Conservation (phyloP, 2,888 invertebrate species). For the Tinea pellionella region DNA sequence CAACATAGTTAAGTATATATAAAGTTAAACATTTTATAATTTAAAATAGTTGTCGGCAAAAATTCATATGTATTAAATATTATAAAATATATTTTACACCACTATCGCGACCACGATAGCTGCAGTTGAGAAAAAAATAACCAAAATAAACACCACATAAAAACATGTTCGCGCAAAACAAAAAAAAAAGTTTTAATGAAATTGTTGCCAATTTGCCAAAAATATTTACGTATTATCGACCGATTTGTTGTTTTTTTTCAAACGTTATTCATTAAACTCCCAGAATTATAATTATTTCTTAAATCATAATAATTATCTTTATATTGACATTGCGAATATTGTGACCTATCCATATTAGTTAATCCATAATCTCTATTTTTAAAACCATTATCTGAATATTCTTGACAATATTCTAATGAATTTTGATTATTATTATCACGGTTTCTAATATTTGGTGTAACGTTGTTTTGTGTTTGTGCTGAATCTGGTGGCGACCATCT, state of each 20-base stretch:
- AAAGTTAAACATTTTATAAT: too few species aligned
- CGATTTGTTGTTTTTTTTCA: background rate
- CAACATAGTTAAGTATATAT: too few species aligned
- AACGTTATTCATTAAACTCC: constrained; percentile 37
- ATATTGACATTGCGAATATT: constrained; percentile 50
- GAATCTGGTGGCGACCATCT: constrained; percentile 38
- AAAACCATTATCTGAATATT: constrained; percentile 52
- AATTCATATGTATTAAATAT: too few species aligned
- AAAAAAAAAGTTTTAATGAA: too few species aligned
- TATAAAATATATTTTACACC: too few species aligned
- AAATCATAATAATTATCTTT: constrained; percentile 54
- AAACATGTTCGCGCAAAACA: too few species aligned
- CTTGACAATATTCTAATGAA: constrained; percentile 28
- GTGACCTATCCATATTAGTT: constrained; percentile 34
- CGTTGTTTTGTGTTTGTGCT: constrained; percentile 21
- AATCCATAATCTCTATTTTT: constrained; percentile 39
- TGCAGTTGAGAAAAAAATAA: too few species aligned
- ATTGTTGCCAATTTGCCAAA: too few species aligned
- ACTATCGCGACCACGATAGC: too few species aligned
- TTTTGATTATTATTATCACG: constrained; percentile 24
- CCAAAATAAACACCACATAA: too few species aligned
- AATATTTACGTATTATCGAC: too few species aligned
- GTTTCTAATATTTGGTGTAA: constrained; percentile 18
- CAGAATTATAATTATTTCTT: constrained; percentile 41
- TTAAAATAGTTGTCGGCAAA: too few species aligned